Base-by-base conservation (phyloP, 2,113 vertebrate genomes). In the Cyanoramphus novaezelandiae region DNA sequence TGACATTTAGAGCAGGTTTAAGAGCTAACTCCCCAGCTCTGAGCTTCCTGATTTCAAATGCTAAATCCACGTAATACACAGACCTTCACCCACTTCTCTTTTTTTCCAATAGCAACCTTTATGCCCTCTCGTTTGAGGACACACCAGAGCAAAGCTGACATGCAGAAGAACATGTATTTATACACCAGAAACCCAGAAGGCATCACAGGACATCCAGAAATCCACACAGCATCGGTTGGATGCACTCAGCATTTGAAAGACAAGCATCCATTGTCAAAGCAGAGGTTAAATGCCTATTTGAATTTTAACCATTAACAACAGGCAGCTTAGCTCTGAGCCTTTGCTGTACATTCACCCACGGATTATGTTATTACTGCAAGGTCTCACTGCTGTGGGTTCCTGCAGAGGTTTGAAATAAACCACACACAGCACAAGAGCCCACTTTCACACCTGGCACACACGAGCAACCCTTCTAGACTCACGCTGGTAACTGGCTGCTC, bases 271-370 rank as follows among this genome's bases (percentile, higher is more conserved):
- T 0, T 25, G 31, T 3, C 50, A 43, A 3, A 55, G 74, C 74
- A 71, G 78, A 47, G 41, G 50, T 31, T 27, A 20, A n/a, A 27
- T 18, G 24, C 11, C 55, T 39, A 2, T 10, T 3, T 28, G 44
- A 47, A n/a, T 5, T 18, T 0, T 52, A 53, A 60, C 37, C 49
- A 27, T 1, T 23, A 27, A 4, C 0, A 15, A 17, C 7, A 55
- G 44, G 62, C 86, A 46, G n/a, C 64, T 50, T 17, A 52, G 37
- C 46, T 8, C 39, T 11, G 55, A 27, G 84, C 63, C 39, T 33
- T 0, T 1, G 4, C 35, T 23, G 20, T 31, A 2, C 0, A 1
- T 0, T 23, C 53, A 33, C 35, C 18, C n/a, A 10, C 4, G 4
- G 33, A 15, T 10, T 2, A 15, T 1, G 19, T 31, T 16, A 3